Conservation (phyloP, 2,113 vertebrate species). For the Pelvicachromis taeniatus region DNA sequence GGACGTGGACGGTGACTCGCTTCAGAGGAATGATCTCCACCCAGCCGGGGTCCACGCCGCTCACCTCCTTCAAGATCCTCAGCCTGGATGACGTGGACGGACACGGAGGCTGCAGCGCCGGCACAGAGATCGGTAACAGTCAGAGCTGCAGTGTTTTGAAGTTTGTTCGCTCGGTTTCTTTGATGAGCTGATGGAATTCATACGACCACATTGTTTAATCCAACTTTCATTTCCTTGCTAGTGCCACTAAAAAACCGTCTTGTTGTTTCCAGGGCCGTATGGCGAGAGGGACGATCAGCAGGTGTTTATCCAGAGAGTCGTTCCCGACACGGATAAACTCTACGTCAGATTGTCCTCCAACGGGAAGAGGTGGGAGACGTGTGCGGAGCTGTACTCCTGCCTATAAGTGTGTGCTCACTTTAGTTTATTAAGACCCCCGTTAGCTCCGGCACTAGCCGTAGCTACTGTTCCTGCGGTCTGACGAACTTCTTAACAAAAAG, state of each 20-base stretch:
- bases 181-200: accelerated
- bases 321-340: slow-evolving; percentile 83
- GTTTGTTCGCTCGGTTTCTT: neutral
- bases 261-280: slow-evolving; percentile 77
- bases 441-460: accelerated
- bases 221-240: accelerated
- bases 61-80: slow-evolving; percentile 90
- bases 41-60: slow-evolving; percentile 86
- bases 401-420: neutral
- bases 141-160: neutral
- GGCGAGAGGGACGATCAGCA: slow-evolving; percentile 90
- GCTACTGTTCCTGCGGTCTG: neutral
- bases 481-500: no score
- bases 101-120: slow-evolving; percentile 81
- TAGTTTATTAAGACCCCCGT: accelerated
- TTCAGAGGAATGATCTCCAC: slow-evolving; percentile 95
- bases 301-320: slow-evolving; percentile 90
- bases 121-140: slow-evolving; percentile 80
- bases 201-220: neutral
- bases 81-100: slow-evolving; percentile 81
- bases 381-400: neutral
- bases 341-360: slow-evolving; percentile 88
- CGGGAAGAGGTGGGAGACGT: slow-evolving; percentile 77
- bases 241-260: neutral
- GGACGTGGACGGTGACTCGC: slow-evolving; percentile 89